Percentiles rank a stretch among this genome's conserved stretches.
phyloP scores from a whole-genome alignment of 2,888 invertebrate genomes.

The Pseudanteris insignis region DNA sequence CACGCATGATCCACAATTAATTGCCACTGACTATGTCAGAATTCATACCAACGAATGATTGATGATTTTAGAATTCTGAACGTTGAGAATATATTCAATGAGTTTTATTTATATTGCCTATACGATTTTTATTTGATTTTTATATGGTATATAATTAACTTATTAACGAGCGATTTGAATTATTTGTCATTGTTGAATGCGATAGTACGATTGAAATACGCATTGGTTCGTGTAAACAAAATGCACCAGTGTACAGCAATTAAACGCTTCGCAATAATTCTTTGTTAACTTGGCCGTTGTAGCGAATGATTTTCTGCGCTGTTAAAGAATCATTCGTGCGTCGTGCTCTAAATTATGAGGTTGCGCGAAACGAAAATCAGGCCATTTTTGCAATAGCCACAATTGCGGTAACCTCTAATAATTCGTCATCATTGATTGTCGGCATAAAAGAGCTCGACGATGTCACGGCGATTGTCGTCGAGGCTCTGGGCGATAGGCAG shows the following conservation, averaged over 20 bases:
- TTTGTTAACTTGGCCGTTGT: neutral
- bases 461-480: slow-evolving; percentile 1
- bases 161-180: too few relatives aligned
- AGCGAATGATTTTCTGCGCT: slow-evolving; percentile 1
- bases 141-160: too few relatives aligned
- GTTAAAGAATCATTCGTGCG: slow-evolving; percentile 12
- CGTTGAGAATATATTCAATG: too few relatives aligned
- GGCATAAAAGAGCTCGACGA: slow-evolving; percentile 1
- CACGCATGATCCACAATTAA: too few relatives aligned
- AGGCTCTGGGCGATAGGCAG: slow-evolving; percentile 11
- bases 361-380: slow-evolving; percentile 3
- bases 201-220: too few relatives aligned
- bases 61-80: too few relatives aligned
- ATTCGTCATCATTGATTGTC: slow-evolving; percentile 18
- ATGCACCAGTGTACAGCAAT: neutral
- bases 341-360: slow-evolving; percentile 5
- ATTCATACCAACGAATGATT: too few relatives aligned
- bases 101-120: too few relatives aligned
- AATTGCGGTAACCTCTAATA: slow-evolving; percentile 12
- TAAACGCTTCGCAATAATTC: slow-evolving; percentile 13
- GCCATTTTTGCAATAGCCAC: neutral
- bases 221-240: neutral
- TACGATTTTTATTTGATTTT: too few relatives aligned
- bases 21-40: too few relatives aligned
- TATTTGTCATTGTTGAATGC: too few relatives aligned